Evolutionary conservation across 2,888 invertebrate genomes (phyloP).

Genomic region (Aspidapion aeneum): DNA sequence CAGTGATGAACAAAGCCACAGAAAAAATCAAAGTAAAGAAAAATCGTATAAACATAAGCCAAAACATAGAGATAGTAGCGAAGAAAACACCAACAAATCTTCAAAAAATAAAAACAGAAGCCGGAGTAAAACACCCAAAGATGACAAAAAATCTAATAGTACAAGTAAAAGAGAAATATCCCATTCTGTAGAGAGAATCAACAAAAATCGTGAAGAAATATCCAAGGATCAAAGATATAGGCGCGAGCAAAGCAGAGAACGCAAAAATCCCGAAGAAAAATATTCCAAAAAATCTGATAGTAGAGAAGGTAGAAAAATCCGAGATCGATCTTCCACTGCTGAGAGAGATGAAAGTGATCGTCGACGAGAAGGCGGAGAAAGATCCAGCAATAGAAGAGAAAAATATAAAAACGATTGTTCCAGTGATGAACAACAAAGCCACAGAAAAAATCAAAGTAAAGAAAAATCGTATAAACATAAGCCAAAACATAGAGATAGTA

Average conservation of each 20-base stretch:
- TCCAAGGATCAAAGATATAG: neutral
- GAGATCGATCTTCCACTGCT: too few relatives aligned
- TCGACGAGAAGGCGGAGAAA: too few relatives aligned
- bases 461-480: conserved; percentile 13
- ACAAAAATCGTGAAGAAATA: too few relatives aligned
- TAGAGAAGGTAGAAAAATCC: too few relatives aligned
- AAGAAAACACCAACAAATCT: conserved; percentile 5
- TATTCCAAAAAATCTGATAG: too few relatives aligned
- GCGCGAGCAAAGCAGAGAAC: too few relatives aligned
- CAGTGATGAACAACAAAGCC: neutral
- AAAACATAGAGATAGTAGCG: neutral
- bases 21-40: conserved; percentile 15
- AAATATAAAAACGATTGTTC: conserved; percentile 7
- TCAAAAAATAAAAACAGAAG: conserved; percentile 8
- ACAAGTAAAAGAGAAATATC: too few relatives aligned
- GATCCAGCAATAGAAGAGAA: conserved; percentile 8
- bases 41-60: conserved; percentile 15
- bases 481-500: conserved; percentile 6
- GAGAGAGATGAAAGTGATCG: too few relatives aligned
- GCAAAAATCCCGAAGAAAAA: too few relatives aligned
- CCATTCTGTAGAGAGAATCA: too few relatives aligned
- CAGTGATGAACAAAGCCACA: neutral
- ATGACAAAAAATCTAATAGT: too few relatives aligned
- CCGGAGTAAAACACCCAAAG: conserved; percentile 8
- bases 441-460: conserved; percentile 13